Evolutionary conservation across 1,140 invertebrate genomes (phyloP), one percentile per base, ranked within the genome.

Genomic region (Lasaia peninsularis): DNA sequence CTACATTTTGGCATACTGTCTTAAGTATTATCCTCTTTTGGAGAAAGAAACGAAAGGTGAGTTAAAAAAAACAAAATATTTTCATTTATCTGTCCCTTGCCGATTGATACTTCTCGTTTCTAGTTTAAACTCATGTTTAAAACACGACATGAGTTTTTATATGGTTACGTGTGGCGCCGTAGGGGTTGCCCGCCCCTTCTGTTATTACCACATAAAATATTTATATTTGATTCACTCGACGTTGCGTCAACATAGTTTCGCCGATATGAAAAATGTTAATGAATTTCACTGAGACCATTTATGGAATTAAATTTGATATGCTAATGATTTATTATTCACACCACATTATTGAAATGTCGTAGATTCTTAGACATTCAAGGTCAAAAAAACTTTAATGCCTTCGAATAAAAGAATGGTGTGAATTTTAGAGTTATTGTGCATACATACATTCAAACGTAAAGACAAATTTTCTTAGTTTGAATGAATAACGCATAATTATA

Each of bases 91-190:
- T 65, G 58, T 56, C 56, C 61, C 20, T 16, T 44, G 21, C 75
- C 76, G 75, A 68, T 65, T 61, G 73, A 75, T 59, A 60, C 70
- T 73, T 71, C 72, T 60, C 58, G 60, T 62, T 69, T 69, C 69
- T 75, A 65, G 74, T 80, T 77, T 75, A 80, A 77, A 77, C 64
- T 50, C 68, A 58, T 65, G 57, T 65, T 81, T 71, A 84, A 81
- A 86, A 86, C 79, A 83, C 82, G 76, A 83, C 82, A 83, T 80
- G 76, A 81, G 73, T 79, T 79, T 77, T 81, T 73, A 78, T 75
- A 71, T 67, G 58, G 70, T 82, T 67, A 82, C 83, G 80, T 86
- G 80, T 60, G 80, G 78, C 80, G 80, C 76, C 83, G 56, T 51
- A 65, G 73, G 73, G 75, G 68, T 64, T 67, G 71, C 37, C 63